A percentile compares a stretch with the other conserved stretches of the same genome.
These are phyloP conservation scores for Smittia sp. DNA, from an alignment of 2,888 invertebrate genomes.

Conservation along the genomic window DNA sequence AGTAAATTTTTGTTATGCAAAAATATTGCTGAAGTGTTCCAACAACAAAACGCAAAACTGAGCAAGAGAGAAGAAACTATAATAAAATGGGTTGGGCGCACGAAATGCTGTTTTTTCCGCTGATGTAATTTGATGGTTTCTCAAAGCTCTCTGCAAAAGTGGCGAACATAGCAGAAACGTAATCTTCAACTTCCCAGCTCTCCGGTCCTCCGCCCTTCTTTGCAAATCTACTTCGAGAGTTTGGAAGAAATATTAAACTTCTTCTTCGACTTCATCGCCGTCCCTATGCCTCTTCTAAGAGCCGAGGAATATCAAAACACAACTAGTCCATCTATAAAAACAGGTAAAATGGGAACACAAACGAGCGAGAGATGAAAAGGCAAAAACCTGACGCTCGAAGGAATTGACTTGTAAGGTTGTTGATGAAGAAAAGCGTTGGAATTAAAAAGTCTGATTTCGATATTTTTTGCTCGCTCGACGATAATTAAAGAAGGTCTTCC, in stretches of 20 bases:
- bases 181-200: not conserved
- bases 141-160: not conserved
- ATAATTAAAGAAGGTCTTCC: conserved; percentile 25
- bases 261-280: no score
- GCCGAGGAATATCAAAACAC: not conserved
- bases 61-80: not conserved
- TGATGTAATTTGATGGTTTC: conserved; percentile 31
- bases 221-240: not conserved
- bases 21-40: not conserved
- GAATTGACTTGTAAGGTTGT: conserved; percentile 27
- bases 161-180: not conserved
- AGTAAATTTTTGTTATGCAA: conserved; percentile 22
- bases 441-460: not conserved
- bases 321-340: not conserved
- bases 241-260: conserved; percentile 2
- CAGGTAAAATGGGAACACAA: conserved; percentile 22
- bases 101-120: conserved; percentile 23
- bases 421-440: conserved; percentile 13
- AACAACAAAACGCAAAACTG: not conserved
- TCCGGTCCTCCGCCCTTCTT: not conserved
- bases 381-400: conserved; percentile 20
- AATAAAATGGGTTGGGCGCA: conserved; percentile 30
- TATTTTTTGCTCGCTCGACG: conserved; percentile 3
- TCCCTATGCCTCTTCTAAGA: not conserved
- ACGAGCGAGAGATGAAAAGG: conserved; percentile 1